Base-by-base conservation (phyloP, 2,888 invertebrate species). In the Galeopsomyia nigrocyanea region DNA sequence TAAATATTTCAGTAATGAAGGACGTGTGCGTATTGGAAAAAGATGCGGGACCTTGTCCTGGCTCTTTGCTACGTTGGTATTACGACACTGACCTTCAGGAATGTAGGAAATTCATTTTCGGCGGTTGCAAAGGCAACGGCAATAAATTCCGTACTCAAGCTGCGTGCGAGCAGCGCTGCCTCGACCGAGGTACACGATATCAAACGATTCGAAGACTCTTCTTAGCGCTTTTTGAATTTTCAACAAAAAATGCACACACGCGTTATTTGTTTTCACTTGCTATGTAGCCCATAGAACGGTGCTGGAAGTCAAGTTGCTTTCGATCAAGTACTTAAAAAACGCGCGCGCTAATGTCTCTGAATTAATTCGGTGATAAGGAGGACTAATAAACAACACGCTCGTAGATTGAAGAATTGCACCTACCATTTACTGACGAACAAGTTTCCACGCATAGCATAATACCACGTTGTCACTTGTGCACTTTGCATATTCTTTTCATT, bases 31-130 rank as follows among this genome's bases (percentile, higher is more conserved):
- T 73, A 74, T 79, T 87, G 80, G 82, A 83, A 75, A 86, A 81
- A 81, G 84, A 86, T 75, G 80, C 82, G 77, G 88, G 87, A 60
- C 85, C 86, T n/a, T 88, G 87, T 82, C 81, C 81, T 74, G 87
- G 87, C 76, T 85, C 86, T 77, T 86, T 87, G 77, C 84, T 88
- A 75, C 84, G 86, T 70, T 90, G 87, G 87, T 87, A 87, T 85
- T 89, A 87, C 81, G 88, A 89, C 81, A 77, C 80, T 21, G 79
- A 79, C 55, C 83, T 82, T 74, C 82, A 84, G 71, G 82, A 82
- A 75, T 89, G 89, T 83, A 82, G 82, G 75, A 84, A 86, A 79
- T 90, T 89, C 84, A 84, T 87, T 81, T 89, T 88, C 79, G 88
- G 89, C 71, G 88, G 88, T 82, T 88, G 88, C 80, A 85, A 84